Evolutionary conservation across 1,140 invertebrate genomes (phyloP), one percentile per base, ranked within the genome.

Genomic region (Drosophila nigromelanica): DNA sequence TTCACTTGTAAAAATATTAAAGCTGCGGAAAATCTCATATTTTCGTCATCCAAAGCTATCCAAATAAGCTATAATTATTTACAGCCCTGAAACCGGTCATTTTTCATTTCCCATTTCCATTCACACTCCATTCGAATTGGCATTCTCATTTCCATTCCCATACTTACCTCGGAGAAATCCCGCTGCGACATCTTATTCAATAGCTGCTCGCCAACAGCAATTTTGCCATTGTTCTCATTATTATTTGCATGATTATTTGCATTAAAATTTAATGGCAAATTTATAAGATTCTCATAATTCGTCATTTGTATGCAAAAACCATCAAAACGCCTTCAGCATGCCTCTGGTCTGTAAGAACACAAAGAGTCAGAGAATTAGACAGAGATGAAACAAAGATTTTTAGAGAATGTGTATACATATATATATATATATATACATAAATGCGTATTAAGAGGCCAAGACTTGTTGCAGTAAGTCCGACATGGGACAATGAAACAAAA

Each of bases 231-330:
- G 73, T 82, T 86, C 78, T 85, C 82, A 87, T 74, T 90, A 66
- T 39, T 82, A 61, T 48, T 64, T 64, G 62, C 62, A 80, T 77
- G 58, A 81, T 77, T 82, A 79, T 85, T 85, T 86, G 80, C 80
- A 85, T 89, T 87, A 87, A 89, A 89, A 75, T 87, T 87, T 72
- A 91, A 78, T 89, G 90, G 90, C 76, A 91, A 85, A 81, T 91
- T 91, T 72, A 90, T 79, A 80, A 91, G 76, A 75, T 91, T 91
- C 79, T 91, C 90, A 91, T 91, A 91, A 89, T 91, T 91, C 90
- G 90, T 91, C 90, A 91, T 91, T 87, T 87, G 81, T 87, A 87
- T 79, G 83, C 83, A 71, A 76, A 62, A 60, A 69, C 42, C 81
- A 81, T 86, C 56, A 72, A 62, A 70, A 55, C 55, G 73, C 33